These are phyloP conservation scores for Meghimatium bilineatum DNA, from an alignment of 2,888 invertebrate species.

Conservation along the genomic window DNA sequence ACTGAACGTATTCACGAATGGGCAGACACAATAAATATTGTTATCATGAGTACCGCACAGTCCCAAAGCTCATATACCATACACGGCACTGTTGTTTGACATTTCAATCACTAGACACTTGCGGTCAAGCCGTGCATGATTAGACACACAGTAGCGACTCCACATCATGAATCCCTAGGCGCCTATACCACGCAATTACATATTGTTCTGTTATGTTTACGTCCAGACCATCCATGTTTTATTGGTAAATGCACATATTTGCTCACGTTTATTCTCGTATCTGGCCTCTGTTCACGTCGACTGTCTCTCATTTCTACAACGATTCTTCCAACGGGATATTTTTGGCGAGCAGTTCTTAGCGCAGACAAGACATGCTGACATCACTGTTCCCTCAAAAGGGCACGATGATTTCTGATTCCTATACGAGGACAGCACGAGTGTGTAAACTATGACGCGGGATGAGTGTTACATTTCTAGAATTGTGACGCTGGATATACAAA, in stretches of 20 bases:
- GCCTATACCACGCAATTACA: no score
- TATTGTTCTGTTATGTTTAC: neutral
- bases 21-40: no score
- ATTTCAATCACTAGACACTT: no score
- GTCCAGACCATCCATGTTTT: neutral
- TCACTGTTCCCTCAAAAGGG: neutral
- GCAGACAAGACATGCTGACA: neutral
- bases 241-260: neutral
- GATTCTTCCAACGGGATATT: neutral
- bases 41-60: no score
- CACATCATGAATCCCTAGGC: no score
- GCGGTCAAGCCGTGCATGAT: no score
- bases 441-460: neutral
- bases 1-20: no score
- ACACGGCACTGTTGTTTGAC: no score
- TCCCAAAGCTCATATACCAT: no score
- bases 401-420: neutral
- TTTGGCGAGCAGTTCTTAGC: neutral
- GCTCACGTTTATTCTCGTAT: neutral
- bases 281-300: neutral
- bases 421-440: neutral
- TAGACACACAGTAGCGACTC: no score
- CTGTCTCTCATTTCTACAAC: neutral
- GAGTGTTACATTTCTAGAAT: neutral
- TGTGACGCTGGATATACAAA: no score